Conservation (phyloP, 2,888 invertebrate species). For the Bedellia somnulentella region DNA sequence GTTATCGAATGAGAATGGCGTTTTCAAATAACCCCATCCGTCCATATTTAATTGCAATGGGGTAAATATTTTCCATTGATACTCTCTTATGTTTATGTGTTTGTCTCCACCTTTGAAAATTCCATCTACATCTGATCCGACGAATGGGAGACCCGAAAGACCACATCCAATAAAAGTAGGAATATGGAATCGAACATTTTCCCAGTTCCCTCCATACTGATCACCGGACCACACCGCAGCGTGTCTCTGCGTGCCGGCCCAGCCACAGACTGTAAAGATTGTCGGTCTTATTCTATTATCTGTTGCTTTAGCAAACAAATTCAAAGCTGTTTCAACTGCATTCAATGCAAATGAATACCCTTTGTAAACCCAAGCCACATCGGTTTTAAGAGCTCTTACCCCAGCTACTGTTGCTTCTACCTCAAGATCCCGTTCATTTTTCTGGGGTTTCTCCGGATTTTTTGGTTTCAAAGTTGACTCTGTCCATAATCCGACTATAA, state of each 20-base stretch:
- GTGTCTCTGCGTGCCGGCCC: conserved; percentile 48
- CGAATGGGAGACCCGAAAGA: conserved; percentile 38
- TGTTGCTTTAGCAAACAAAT: conserved; percentile 25
- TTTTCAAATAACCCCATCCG: conserved; percentile 44
- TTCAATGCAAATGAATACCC: conserved; percentile 44
- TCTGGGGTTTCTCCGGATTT: conserved; percentile 36
- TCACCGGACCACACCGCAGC: conserved; percentile 49
- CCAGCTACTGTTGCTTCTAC: conserved; percentile 36
- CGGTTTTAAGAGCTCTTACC: conserved; percentile 42
- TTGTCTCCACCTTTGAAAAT: conserved; percentile 33
- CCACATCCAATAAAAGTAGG: conserved; percentile 46
- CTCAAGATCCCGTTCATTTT: conserved; percentile 42
- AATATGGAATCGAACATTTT: conserved; percentile 49
- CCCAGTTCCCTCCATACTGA: conserved; percentile 46
- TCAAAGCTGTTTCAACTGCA: conserved; percentile 35
- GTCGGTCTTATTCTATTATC: conserved; percentile 22
- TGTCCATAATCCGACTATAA: conserved; percentile 45
- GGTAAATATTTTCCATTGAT: conserved; percentile 50
- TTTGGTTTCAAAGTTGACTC: conserved; percentile 38
- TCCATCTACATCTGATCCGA: conserved; percentile 51
- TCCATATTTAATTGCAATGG: conserved; percentile 51
- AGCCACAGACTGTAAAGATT: conserved; percentile 47
- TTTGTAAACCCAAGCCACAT: conserved; percentile 45
- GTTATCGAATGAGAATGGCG: conserved; percentile 35
- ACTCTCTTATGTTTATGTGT: conserved; percentile 39